Base-by-base conservation (phyloP, 2,797 vertebrate genomes). In the Aphelocoma californica region DNA sequence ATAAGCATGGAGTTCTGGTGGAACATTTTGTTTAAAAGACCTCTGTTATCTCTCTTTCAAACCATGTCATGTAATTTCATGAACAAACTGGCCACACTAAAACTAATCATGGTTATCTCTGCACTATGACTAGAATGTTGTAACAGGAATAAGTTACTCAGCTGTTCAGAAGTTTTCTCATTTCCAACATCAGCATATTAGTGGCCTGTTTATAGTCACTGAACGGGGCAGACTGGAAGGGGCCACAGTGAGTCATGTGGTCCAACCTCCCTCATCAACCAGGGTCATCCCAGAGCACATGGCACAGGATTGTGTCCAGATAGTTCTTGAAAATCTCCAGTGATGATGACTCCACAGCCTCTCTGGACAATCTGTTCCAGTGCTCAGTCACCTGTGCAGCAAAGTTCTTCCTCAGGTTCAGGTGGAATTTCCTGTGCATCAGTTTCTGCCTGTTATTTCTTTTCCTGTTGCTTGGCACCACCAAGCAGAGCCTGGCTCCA, bases 311-410 rank as follows among this genome's bases (percentile, higher is more conserved):
- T 50, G 7, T 26, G 21, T n/a, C 24, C 32, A 57, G 28, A 5
- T 8, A 3, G 24, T 26, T 64, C 28, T 57, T 45, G 29, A 70
- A 70, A 38, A 57, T 70, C 28, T 45, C 7, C 18, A 10, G 10
- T 38, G 44, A 64, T 0, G 1, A 8, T 18, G 11, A 16, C 17
- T n/a, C 14, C 36, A n/a, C 20, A 57, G 2, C 7, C 51, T 51
- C n/a, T 38, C 12, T 45, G 72, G 25, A 2, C 12, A 57, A 9
- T 15, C 36, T 38, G 3, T 56, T 77, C 29, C 17, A 26, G 12
- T 26, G 14, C 19, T 56, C 14, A 7, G 4, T 38, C 20, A 21
- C 40, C 17, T 21, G 12, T 24, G 26, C 29, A 23, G 25, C 18
- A 34, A n/a, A 69, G 6, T 44, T 38, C 18, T 42, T 54, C 26